Evolutionary conservation across 2,888 invertebrate genomes (phyloP).

Genomic region (Drosophila neutralis): DNA sequence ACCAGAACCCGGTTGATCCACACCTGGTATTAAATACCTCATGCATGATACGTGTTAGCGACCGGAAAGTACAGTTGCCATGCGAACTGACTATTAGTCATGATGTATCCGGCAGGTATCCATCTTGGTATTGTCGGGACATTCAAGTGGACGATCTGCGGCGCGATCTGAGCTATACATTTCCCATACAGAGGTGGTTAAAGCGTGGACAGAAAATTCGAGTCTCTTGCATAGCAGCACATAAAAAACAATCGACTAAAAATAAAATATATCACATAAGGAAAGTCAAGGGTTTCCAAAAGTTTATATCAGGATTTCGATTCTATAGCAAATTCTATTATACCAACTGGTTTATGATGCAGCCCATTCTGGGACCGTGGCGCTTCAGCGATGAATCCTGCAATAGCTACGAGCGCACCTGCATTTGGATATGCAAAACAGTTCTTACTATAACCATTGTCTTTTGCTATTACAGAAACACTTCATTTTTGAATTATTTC

Average conservation of each 20-base stretch:
- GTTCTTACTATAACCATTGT: slow-evolving; percentile 28
- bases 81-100: slow-evolving; percentile 37
- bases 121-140: slow-evolving; percentile 42
- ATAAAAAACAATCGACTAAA: neutral
- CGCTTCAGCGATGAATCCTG: slow-evolving; percentile 25
- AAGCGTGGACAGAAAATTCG: slow-evolving; percentile 12
- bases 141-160: slow-evolving; percentile 41
- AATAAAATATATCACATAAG: neutral
- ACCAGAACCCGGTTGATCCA: slow-evolving; percentile 42
- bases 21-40: slow-evolving; percentile 26
- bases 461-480: slow-evolving; percentile 11
- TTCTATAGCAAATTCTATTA: slow-evolving; percentile 14
- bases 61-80: slow-evolving; percentile 34
- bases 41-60: slow-evolving; percentile 34
- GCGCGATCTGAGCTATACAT: slow-evolving; percentile 33
- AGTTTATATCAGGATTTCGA: neutral
- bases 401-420: slow-evolving; percentile 38
- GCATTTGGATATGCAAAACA: slow-evolving; percentile 43
- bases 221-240: slow-evolving; percentile 21
- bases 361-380: slow-evolving; percentile 44
- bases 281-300: rapidly evolving
- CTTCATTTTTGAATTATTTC: slow-evolving; percentile 2
- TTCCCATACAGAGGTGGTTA: slow-evolving; percentile 34
- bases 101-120: slow-evolving; percentile 40
- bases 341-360: slow-evolving; percentile 44